Percentiles rank a stretch among this genome's conserved stretches.
Conservation (phyloP, 2,888 invertebrate genomes). For the Drosophila sordidapex region DNA sequence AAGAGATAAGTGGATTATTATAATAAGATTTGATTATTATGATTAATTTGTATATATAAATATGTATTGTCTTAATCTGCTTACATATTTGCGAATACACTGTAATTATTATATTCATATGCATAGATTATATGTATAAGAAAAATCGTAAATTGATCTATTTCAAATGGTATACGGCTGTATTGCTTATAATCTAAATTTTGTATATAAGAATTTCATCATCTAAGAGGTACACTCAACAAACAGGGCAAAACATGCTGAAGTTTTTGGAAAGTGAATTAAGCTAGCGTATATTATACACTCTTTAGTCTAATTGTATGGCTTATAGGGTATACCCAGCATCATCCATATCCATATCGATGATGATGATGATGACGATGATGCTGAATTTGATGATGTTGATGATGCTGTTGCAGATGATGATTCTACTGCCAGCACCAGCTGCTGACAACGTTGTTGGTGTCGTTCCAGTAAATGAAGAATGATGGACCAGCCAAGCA, state of each 20-base stretch:
- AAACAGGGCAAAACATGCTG: background rate
- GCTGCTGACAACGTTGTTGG: conserved; percentile 72
- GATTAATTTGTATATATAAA: background rate
- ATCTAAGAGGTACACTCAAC: no score
- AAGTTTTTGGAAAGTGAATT: background rate
- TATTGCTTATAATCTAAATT: background rate
- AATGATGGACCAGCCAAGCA: conserved; percentile 70
- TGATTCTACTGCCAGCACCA: conserved; percentile 47
- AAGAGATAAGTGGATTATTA: no score
- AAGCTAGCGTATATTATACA: background rate
- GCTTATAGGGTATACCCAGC: conserved; percentile 7
- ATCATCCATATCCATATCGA: conserved; percentile 63
- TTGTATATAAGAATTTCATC: background rate
- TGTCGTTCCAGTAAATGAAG: conserved; percentile 79
- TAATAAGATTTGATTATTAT: background rate
- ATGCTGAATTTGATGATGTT: conserved; percentile 9
- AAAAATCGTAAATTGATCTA: background rate
- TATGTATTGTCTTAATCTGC: background rate
- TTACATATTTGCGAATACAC: rapidly evolving
- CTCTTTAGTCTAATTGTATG: background rate
- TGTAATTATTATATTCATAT: no score
- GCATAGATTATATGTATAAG: no score
- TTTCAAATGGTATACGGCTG: background rate
- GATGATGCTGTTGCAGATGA: conserved; percentile 34
- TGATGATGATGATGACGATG: conserved; percentile 33